Evolutionary conservation across 2,888 invertebrate genomes (phyloP), one percentile per base, ranked within the genome.

Genomic region (Melipona bicolor): DNA sequence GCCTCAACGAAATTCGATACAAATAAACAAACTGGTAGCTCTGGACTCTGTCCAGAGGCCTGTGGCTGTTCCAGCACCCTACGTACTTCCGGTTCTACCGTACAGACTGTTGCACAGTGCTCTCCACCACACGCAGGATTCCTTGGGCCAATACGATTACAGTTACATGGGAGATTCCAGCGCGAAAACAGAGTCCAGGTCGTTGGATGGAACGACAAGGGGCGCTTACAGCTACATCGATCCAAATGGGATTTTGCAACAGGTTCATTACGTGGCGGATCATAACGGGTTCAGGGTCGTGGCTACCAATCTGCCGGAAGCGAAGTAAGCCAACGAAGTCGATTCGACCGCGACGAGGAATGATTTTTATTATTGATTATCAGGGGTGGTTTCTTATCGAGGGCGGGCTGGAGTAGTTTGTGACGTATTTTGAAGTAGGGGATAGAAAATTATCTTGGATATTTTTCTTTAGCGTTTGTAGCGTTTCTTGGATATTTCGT

Each of bases 211-310:
- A 21, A 95, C 96, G 24, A 96, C 96, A 6, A 95, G 95, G 81
- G 97, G 97, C 70, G 96, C 96, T 65, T 97, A 97, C 92, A 96
- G 96, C 61, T 97, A 97, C 92, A 95, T 97, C 78, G 97, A 97
- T 92, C 96, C 96, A 24, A 95, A 96, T 91, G 96, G 96, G 3
- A 94, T 96, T 78, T 93, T 96, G 17, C 97, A 97, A 92, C 96
- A 96, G 56, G 96, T 96, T 36, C 95, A 96, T 81, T 97, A 97
- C 91, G 95, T 96, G 43, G 96, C 96, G 11, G 96, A 97, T 94
- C 94, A 95, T 59, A 95, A 96, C 90, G 97, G 97, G 67, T 97
- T 97, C 93, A 95, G 96, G 92, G 96, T 96, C 17, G 95, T 96
- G 21, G 96, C 96, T 62, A 96, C 96, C 19, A 96, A 97, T 93